Conservation (phyloP, 2,888 invertebrate genomes). For the Eristalinus sepulchralis region DNA sequence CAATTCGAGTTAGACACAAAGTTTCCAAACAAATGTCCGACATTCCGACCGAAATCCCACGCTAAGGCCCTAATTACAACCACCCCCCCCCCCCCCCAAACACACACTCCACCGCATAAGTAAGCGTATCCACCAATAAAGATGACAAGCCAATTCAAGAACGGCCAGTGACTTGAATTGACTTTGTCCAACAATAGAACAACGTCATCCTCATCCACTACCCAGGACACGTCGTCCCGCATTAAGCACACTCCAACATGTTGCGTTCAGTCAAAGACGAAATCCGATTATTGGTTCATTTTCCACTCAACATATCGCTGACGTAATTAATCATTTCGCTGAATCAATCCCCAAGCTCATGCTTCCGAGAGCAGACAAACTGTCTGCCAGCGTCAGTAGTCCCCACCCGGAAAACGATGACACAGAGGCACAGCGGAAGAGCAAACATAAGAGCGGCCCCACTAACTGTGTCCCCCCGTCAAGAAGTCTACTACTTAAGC, state of each 20-base stretch:
- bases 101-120: too few relatives aligned
- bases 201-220: not conserved
- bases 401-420: not conserved
- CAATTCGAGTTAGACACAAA: too few relatives aligned
- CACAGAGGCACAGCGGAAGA: not conserved
- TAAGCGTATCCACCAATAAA: not conserved
- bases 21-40: too few relatives aligned
- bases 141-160: not conserved
- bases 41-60: too few relatives aligned
- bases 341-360: not conserved
- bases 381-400: not conserved
- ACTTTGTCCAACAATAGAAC: not conserved
- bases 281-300: slow-evolving; percentile 1
- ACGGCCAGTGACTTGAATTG: not conserved
- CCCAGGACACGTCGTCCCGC: not conserved
- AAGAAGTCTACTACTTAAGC: not conserved
- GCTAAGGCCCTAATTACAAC: too few relatives aligned
- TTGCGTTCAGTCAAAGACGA: not conserved
- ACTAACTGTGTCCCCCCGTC: not conserved
- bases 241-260: not conserved
- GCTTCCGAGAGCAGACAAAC: not conserved
- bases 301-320: slow-evolving; percentile 3
- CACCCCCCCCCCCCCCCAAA: too few relatives aligned
- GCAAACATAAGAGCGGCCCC: not conserved
- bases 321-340: slow-evolving; percentile 11